These are phyloP conservation scores for Trogon melanurus DNA, from an alignment of 2,113 vertebrate genomes.

Conservation along the genomic window DNA sequence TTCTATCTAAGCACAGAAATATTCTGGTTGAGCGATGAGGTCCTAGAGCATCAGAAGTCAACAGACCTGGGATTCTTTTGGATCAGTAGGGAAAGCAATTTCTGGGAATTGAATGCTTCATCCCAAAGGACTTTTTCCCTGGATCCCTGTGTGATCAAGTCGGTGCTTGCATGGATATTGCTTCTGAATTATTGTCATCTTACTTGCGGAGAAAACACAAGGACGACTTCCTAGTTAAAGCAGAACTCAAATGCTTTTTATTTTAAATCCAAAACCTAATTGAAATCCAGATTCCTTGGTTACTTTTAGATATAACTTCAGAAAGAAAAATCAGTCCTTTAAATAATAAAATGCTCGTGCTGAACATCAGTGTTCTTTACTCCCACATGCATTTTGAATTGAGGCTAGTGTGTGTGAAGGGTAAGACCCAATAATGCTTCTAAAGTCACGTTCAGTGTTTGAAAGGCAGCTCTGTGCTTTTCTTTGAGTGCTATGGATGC, in stretches of 20 bases:
- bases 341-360: neutral
- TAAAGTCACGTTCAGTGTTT: neutral
- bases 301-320: neutral
- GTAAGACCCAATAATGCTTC: neutral
- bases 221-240: neutral
- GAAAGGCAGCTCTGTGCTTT: slow-evolving; percentile 44
- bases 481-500: slow-evolving; percentile 46
- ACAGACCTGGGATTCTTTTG: neutral
- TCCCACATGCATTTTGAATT: slow-evolving; percentile 1
- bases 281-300: neutral
- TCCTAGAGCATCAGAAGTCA: neutral
- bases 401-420: slow-evolving; percentile 4
- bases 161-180: neutral
- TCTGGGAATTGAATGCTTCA: neutral
- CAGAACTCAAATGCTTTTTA: neutral
- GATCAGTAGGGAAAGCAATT: neutral
- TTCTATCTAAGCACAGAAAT: neutral
- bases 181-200: neutral
- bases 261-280: neutral
- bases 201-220: neutral
- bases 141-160: neutral
- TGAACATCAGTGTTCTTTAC: slow-evolving; percentile 4
- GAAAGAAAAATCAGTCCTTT: neutral
- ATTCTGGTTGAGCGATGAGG: neutral
- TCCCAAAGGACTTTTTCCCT: neutral